Evolutionary conservation across 35 echinoderm and acorn worm species (phyloP), one percentile per base, ranked within the genome.

Genomic region (Amphiura filiformis): DNA sequence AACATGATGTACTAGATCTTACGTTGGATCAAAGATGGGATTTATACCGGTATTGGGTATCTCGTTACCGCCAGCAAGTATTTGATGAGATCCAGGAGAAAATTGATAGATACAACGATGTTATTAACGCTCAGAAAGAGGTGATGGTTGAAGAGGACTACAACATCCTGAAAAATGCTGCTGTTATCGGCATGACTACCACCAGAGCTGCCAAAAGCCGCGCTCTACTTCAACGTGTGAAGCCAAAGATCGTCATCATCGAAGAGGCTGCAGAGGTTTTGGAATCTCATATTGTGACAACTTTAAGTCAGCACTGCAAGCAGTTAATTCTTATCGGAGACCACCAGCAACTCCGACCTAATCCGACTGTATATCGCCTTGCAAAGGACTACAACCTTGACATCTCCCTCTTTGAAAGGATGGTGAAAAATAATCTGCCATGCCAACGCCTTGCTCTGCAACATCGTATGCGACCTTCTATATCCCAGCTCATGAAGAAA

Each of bases 221-320:
- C 39, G 30, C 75, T 22, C 33, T 97, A 44, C 78, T 97, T 5
- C 42, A 86, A 32, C 70, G 75, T 28, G 75, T 93, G 32, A 37
- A 84, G 38, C 80, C 94, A 37, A 83, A 61, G 31, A 97, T 97
- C 35, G 87, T 97, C 0, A 76, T 97, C 22, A 91, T 97, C 1
- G 94, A 97, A 49, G 94, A 97, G 79, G 93, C 93, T 70, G 93
- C 93, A 9, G 93, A 95, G 81, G 81, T 95, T 34, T 81, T 95
- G 0, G 94, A 95, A 40, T 80, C 94, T 30, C 94, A 95, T 39
- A 88, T 93, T 13, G 64, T 88, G 13, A 84, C 91, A 9, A 76
- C 78, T 17, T 36, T 93, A 5, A 88, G 52, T 42, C 26, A 75
- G 13, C 31, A 42, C 32, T 92, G 89, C 37, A 7, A 95, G 79